These are phyloP conservation scores for Gephyroberyx darwinii DNA, from an alignment of 2,797 vertebrate genomes.

Conservation along the genomic window DNA sequence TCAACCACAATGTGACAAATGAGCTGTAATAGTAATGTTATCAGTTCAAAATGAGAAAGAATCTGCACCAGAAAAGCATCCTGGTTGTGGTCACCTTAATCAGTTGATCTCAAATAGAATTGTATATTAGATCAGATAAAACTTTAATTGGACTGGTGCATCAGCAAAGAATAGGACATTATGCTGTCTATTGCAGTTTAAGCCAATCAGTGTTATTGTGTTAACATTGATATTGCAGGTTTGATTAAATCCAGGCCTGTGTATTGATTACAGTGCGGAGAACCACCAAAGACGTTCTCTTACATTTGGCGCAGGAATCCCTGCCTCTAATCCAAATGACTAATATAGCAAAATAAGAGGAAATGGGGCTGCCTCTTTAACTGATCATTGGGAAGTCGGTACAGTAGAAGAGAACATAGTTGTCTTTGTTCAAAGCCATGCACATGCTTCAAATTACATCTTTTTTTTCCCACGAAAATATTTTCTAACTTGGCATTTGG, in stretches of 20 bases:
- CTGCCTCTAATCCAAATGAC: slow-evolving; percentile 62
- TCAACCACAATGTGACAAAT: no score
- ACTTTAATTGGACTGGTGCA: slow-evolving; percentile 46
- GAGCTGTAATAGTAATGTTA: not conserved
- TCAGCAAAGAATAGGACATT: slow-evolving; percentile 47
- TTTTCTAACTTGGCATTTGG: slow-evolving; percentile 31
- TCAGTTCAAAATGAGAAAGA: not conserved
- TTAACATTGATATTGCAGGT: slow-evolving; percentile 58
- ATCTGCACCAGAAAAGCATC: not conserved
- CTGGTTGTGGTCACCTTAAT: slow-evolving; percentile 12
- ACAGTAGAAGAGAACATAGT: slow-evolving; percentile 60
- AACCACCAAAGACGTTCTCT: slow-evolving; percentile 64
- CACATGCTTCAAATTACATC: slow-evolving; percentile 71
- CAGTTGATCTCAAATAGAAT: slow-evolving; percentile 27
- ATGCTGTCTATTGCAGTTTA: slow-evolving; percentile 44
- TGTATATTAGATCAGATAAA: slow-evolving; percentile 5
- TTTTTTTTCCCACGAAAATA: slow-evolving; percentile 25
- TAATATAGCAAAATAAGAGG: slow-evolving; percentile 63
- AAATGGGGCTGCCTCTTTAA: slow-evolving; percentile 62
- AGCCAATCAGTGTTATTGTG: slow-evolving; percentile 60
- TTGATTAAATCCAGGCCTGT: slow-evolving; percentile 69
- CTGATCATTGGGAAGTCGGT: slow-evolving; percentile 56
- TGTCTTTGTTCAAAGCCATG: slow-evolving; percentile 71
- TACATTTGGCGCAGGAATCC: slow-evolving; percentile 59
- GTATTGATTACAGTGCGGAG: slow-evolving; percentile 62